Evolutionary conservation across 1,140 invertebrate genomes (phyloP), one percentile per base, ranked within the genome.

Genomic region (Conus betulinus): DNA sequence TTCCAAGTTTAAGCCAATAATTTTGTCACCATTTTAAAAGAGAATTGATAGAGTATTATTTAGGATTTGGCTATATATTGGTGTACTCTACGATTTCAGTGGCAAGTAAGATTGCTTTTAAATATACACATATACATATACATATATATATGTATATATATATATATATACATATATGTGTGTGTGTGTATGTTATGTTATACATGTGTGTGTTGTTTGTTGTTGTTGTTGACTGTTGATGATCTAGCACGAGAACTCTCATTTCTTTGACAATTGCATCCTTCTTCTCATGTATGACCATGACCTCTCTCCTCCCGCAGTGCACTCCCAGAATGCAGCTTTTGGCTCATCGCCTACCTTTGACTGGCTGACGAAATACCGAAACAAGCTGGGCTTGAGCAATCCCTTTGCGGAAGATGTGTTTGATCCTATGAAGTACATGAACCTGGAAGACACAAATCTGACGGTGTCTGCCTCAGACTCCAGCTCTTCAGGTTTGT

Each of bases 401-500:
- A 93, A 94, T 89, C 91, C 92, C 20, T 94, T 94, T 90, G 91
- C 89, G 25, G 91, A 91, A 23, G 93, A 94, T 91, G 91, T 93
- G 15, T 94, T 94, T 93, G 93, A 94, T 87, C 94, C 94, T 4
- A 63, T 93, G n/a, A 90, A 89, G 89, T 89, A 93, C 84, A 93
- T 93, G 92, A 92, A 93, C 88, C 87, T 93, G 55, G 86, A 90
- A 8, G 81, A 90, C 90, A 67, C 53, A 94, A 92, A 92, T 94
- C 71, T 39, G 82, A 81, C 94, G 94, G 67, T 92, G 95, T 87
- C 96, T 96, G 89, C 96, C 96, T 27, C n/a, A 6, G 25, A 85
- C 8, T 25, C 57, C 11, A 20, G 5, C 63, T 63, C 20, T 63
- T 17, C 25, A 85, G 84, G 63, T 85, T 6, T 85, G 63, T 85